Conservation (phyloP, 2,113 vertebrate species). For the Rhinoderma darwinii region DNA sequence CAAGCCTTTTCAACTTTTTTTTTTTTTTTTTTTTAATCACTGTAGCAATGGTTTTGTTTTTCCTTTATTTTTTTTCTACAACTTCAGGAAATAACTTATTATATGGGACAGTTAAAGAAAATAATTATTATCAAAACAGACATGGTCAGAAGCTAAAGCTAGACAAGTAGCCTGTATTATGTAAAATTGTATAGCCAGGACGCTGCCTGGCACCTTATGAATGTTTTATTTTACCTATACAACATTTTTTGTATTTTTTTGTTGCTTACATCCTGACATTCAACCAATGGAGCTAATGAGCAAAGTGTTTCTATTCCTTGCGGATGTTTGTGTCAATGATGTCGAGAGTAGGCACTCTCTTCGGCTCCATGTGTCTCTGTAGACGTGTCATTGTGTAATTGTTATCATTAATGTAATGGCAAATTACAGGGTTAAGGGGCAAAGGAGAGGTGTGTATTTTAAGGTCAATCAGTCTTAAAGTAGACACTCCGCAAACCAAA, state of each 20-base stretch:
- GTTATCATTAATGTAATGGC: conserved; percentile 46
- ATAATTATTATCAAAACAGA: conserved; percentile 66
- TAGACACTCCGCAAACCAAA: conserved; percentile 22
- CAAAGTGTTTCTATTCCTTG: background rate
- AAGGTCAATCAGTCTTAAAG: conserved; percentile 21
- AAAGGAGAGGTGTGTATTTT: conserved; percentile 25
- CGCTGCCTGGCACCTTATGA: conserved; percentile 47
- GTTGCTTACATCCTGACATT: background rate
- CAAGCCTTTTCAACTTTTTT: conserved; percentile 62
- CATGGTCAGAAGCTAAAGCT: conserved; percentile 65
- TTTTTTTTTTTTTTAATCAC: conserved; percentile 7
- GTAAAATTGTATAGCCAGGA: conserved; percentile 55
- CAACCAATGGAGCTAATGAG: background rate
- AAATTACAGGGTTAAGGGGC: conserved; percentile 44
- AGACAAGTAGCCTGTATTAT: conserved; percentile 60
- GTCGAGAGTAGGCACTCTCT: background rate
- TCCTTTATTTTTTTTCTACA: conserved; percentile 29
- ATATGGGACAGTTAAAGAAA: conserved; percentile 65
- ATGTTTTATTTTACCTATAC: conserved; percentile 17
- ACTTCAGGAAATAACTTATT: conserved; percentile 67
- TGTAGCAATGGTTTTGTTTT: conserved; percentile 25
- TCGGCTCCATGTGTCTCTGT: background rate
- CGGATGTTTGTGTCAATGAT: background rate
- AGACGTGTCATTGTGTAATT: conserved; percentile 29
- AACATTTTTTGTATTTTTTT: background rate